Evolutionary conservation across 2,888 invertebrate genomes (phyloP).

Genomic region (Vesta saturnalis): DNA sequence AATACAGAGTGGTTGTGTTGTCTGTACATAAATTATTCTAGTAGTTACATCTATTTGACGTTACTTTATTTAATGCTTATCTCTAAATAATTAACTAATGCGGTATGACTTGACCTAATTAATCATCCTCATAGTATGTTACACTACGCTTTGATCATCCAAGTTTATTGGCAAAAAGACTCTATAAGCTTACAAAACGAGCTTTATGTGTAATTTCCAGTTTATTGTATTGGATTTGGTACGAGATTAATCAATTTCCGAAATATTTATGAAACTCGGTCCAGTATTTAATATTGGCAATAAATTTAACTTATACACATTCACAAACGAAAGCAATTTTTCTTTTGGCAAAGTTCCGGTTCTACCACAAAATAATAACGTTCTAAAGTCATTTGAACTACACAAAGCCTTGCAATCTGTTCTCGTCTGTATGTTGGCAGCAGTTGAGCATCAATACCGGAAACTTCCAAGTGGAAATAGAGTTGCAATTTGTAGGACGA

Average conservation of each 20-base stretch:
- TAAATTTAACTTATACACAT: slow-evolving; percentile 4
- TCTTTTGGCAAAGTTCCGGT: slow-evolving; percentile 7
- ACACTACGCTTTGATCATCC: not conserved
- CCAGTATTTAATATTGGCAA: not conserved
- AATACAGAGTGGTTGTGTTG: not conserved
- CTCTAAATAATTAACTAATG: not conserved
- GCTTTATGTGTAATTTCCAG: not conserved
- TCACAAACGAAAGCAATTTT: not conserved
- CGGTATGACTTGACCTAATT: not conserved
- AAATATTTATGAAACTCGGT: slow-evolving; percentile 3
- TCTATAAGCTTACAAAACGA: not conserved
- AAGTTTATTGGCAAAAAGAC: not conserved
- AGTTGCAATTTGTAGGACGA: slow-evolving; percentile 33
- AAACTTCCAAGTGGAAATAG: slow-evolving; percentile 35
- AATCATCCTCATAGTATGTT: not conserved
- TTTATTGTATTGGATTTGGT: not conserved
- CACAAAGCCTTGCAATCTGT: slow-evolving; percentile 20
- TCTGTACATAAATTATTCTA: not conserved
- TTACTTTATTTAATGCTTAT: not conserved
- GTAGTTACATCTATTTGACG: slow-evolving; percentile 1
- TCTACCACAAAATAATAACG: slow-evolving; percentile 13
- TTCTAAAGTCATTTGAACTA: slow-evolving; percentile 9
- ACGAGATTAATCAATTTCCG: not conserved
- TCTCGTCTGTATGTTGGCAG: slow-evolving; percentile 28
- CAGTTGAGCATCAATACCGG: slow-evolving; percentile 25